Evolutionary conservation across 2,113 vertebrate species (phyloP).

Genomic region (Cololabis saira): DNA sequence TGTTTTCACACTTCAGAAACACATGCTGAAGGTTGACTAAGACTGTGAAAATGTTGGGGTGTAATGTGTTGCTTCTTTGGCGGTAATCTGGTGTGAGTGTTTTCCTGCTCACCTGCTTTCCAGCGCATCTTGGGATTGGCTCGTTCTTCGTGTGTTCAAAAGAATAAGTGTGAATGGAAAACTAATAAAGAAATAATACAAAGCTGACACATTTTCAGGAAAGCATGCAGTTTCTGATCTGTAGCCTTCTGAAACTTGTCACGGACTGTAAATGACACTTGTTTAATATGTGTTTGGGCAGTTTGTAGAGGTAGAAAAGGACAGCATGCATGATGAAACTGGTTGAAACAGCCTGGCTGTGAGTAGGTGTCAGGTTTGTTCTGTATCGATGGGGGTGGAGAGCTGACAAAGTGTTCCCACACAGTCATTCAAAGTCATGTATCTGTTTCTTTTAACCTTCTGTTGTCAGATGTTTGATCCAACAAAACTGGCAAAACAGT

Average conservation of each 20-base stretch:
- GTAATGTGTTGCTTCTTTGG: neutral
- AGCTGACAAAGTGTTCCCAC: conserved; percentile 22
- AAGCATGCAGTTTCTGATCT: too few relatives aligned
- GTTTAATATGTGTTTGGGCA: too few relatives aligned
- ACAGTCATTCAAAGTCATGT: conserved; percentile 11
- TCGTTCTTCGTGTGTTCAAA: neutral
- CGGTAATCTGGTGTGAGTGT: conserved; percentile 1
- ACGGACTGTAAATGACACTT: too few relatives aligned
- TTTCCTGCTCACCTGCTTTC: neutral
- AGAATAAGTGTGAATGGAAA: conserved; percentile 8
- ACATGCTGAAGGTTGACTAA: neutral
- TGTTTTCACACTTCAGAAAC: conserved; percentile 1
- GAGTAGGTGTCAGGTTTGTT: conserved; percentile 42
- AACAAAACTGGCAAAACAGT: neutral
- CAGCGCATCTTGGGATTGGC: conserved; percentile 10
- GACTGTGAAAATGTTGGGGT: neutral
- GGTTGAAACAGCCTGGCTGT: conserved; percentile 26
- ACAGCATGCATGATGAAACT: conserved; percentile 42
- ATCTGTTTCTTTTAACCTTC: conserved; percentile 15
- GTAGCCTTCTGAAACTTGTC: too few relatives aligned
- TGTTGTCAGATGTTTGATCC: conserved; percentile 10
- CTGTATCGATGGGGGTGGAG: conserved; percentile 19
- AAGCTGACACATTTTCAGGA: neutral
- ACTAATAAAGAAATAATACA: conserved; percentile 4
- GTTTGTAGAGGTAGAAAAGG: neutral